phyloP scores from a whole-genome alignment of 2,113 vertebrate genomes.

The Talpa occidentalis region DNA sequence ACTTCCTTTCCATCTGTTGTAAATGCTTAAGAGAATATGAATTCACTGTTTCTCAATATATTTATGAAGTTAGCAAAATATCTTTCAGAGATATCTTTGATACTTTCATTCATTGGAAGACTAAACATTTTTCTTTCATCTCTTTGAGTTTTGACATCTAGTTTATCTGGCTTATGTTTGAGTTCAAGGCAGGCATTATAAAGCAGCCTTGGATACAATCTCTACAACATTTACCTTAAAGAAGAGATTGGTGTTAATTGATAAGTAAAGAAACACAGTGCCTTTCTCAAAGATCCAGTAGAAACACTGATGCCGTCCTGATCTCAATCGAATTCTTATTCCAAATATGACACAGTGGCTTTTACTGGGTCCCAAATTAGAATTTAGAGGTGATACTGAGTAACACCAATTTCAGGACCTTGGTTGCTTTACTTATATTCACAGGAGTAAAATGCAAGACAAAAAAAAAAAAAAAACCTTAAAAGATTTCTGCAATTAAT shows the following conservation, averaged over 20 bases:
- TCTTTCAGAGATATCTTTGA: background rate
- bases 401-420: background rate
- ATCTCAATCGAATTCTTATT: background rate
- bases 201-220: background rate
- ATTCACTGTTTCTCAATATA: background rate
- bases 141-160: background rate
- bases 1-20: background rate
- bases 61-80: background rate
- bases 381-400: background rate
- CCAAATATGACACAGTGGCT: background rate
- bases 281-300: background rate
- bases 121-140: background rate
- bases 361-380: background rate
- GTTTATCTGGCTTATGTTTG: background rate
- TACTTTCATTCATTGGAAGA: background rate
- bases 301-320: background rate
- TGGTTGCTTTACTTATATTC: background rate
- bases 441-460: too few relatives aligned
- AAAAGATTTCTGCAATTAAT: background rate
- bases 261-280: background rate
- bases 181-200: background rate
- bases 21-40: background rate
- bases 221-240: background rate
- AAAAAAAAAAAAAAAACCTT: background rate
- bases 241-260: background rate